Conservation (phyloP, 2,797 vertebrate genomes). For the Leucoraja ocellata region DNA sequence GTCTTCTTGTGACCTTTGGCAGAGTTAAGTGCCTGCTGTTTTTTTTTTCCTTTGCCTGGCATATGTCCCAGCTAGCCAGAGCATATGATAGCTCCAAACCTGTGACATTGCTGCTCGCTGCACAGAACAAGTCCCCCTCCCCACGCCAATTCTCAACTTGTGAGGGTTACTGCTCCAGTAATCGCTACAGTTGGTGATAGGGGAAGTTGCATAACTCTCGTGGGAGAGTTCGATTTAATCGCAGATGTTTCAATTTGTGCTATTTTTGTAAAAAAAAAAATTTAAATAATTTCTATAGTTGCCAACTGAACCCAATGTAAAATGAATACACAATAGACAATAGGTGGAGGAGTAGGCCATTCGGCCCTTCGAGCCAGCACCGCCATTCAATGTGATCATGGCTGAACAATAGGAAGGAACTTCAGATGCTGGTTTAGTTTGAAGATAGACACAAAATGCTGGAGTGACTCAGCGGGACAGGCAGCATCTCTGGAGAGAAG, state of each 20-base stretch:
- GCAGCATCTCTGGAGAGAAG: too few relatives aligned
- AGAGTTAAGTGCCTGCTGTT: slow-evolving; percentile 37
- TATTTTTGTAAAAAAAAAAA: background rate
- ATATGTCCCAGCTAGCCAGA: slow-evolving; percentile 24
- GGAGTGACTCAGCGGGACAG: too few relatives aligned
- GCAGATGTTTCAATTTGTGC: background rate
- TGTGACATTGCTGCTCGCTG: background rate
- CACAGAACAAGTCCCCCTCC: background rate
- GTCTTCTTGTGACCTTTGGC: slow-evolving; percentile 35
- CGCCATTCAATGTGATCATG: too few relatives aligned
- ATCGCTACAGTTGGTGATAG: background rate
- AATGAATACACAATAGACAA: too few relatives aligned
- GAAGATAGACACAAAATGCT: too few relatives aligned
- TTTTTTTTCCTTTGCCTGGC: slow-evolving; percentile 8
- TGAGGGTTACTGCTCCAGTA: background rate
- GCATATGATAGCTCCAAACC: slow-evolving; percentile 24
- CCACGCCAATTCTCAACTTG: background rate
- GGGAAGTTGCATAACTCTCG: too few relatives aligned
- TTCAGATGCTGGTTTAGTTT: too few relatives aligned
- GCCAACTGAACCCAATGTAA: too few relatives aligned
- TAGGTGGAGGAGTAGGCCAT: too few relatives aligned
- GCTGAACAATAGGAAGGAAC: too few relatives aligned
- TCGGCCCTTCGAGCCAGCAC: too few relatives aligned
- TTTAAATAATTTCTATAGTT: too few relatives aligned
- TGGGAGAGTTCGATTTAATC: background rate